Evolutionary conservation across 2,888 invertebrate genomes (phyloP).

Genomic region (Sesamia inferens): DNA sequence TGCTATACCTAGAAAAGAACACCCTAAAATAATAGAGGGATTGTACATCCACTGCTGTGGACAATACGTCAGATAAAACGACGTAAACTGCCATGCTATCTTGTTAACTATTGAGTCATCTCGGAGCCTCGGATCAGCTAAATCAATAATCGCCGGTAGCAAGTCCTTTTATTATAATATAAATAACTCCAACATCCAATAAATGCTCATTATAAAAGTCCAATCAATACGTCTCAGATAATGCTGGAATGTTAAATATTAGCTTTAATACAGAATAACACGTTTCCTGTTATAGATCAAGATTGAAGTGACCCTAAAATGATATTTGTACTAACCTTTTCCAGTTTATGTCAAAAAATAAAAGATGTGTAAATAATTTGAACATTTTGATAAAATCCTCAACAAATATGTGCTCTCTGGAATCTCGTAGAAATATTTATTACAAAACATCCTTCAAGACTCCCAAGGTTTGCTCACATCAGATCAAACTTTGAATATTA

Average conservation of each 20-base stretch:
- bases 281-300: conserved; percentile 78
- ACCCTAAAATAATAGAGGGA: conserved; percentile 87
- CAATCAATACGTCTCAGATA: conserved; percentile 86
- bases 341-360: conserved; percentile 71
- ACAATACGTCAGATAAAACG: conserved; percentile 70
- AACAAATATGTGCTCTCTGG: conserved; percentile 66
- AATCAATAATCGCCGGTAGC: conserved; percentile 80
- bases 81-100: conserved; percentile 71
- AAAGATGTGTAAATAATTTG: conserved; percentile 76
- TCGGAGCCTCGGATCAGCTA: conserved; percentile 82
- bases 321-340: conserved; percentile 86
- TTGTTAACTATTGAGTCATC: conserved; percentile 77
- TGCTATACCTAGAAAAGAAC: conserved; percentile 89
- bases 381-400: conserved; percentile 72
- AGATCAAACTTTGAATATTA: conserved; percentile 59
- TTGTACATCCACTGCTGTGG: conserved; percentile 70
- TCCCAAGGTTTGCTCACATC: conserved; percentile 63
- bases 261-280: conserved; percentile 88
- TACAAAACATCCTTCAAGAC: conserved; percentile 60
- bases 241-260: conserved; percentile 90
- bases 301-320: conserved; percentile 82
- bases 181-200: conserved; percentile 87
- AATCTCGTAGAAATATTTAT: conserved; percentile 68
- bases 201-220: conserved; percentile 87
- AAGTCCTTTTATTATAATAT: conserved; percentile 83